A percentile compares a stretch with the other conserved stretches of the same genome.
Conservation (phyloP, 2,797 vertebrate genomes). For the Phrynocephalus forsythii region DNA sequence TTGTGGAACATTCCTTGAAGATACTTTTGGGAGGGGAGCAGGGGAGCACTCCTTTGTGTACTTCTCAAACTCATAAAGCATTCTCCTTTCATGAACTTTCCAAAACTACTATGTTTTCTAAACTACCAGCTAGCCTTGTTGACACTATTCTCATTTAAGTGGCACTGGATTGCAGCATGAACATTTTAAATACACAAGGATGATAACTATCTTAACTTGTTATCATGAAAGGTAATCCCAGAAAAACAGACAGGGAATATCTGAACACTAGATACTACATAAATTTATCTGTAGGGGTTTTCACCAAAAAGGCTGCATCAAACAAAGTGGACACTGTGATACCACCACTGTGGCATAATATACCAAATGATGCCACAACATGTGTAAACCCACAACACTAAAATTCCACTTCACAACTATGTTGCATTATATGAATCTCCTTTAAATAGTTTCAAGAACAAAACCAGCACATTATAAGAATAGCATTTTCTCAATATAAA, state of each 20-base stretch:
- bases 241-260: constrained; percentile 22
- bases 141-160: not conserved
- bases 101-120: not conserved
- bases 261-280: not conserved
- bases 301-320: constrained; percentile 39
- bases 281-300: constrained; percentile 42
- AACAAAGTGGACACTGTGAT: not conserved
- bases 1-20: not conserved
- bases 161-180: not conserved
- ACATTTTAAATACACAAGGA: not conserved
- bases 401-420: not conserved
- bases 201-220: not conserved
- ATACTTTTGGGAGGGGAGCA: no score
- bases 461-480: constrained; percentile 10
- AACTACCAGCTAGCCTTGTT: not conserved
- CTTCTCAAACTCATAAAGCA: no score
- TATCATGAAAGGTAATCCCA: constrained; percentile 22
- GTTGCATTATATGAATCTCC: constrained; percentile 4
- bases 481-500: not conserved
- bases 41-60: no score
- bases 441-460: constrained; percentile 16
- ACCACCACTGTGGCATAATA: not conserved
- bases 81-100: not conserved
- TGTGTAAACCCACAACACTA: not conserved
- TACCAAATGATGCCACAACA: constrained; percentile 34